Evolutionary conservation across 2,797 vertebrate species (phyloP).

Genomic region (Bradypodion pumilum): DNA sequence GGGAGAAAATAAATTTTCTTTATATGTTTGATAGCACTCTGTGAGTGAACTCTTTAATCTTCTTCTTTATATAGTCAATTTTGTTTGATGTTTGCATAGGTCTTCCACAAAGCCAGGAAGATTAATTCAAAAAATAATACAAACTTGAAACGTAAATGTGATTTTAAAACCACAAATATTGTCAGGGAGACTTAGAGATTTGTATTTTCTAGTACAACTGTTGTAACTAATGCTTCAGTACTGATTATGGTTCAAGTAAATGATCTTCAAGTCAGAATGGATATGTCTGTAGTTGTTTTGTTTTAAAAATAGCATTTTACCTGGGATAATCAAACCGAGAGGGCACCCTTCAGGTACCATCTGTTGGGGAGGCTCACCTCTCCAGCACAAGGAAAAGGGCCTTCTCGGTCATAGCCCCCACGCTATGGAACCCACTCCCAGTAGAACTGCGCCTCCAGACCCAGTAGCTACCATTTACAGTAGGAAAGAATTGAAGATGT

Average conservation of each 20-base stretch:
- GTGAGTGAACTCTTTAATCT: constrained; percentile 37
- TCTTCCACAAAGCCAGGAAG: constrained; percentile 36
- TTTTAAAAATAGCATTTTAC: constrained; percentile 34
- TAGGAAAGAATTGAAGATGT: too few species aligned
- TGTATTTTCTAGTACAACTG: constrained; percentile 21
- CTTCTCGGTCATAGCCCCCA: too few species aligned
- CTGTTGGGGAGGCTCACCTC: too few species aligned
- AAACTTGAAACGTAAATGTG: constrained; percentile 38
- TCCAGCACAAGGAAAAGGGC: too few species aligned
- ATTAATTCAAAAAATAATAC: constrained; percentile 52
- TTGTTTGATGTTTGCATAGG: constrained; percentile 37
- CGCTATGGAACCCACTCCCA: too few species aligned
- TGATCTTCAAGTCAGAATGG: constrained; percentile 7
- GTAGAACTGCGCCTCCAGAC: too few species aligned
- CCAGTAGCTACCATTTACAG: too few species aligned
- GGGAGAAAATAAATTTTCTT: constrained; percentile 30
- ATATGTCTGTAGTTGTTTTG: not conserved
- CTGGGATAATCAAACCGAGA: constrained; percentile 8
- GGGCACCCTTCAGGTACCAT: too few species aligned
- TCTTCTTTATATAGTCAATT: constrained; percentile 39
- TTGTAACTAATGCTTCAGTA: constrained; percentile 40
- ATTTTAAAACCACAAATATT: constrained; percentile 52
- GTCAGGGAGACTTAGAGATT: constrained; percentile 18
- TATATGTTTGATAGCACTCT: constrained; percentile 52
- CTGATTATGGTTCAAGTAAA: constrained; percentile 39